A percentile compares a stretch with the other conserved stretches of the same genome.
Conservation (phyloP, 64 coral and sea anemone species). For the Hydrozoanthus tunicans region DNA sequence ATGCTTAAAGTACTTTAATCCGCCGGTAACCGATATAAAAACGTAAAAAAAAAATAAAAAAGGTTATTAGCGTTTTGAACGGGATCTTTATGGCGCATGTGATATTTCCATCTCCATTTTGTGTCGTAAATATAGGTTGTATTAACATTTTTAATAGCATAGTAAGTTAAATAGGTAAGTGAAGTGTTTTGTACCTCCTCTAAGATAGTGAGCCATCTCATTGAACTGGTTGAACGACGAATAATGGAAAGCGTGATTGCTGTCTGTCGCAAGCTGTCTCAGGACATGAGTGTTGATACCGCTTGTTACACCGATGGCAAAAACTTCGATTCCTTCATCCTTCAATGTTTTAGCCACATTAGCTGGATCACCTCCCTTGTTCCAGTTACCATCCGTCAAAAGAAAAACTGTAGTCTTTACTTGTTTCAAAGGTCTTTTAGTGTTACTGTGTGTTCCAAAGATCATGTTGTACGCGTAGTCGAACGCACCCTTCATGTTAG, state of each 20-base stretch:
- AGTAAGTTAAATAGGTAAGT: background rate
- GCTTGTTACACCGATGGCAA: constrained; percentile 81
- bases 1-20: too few relatives aligned
- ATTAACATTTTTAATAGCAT: background rate
- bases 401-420: constrained; percentile 83
- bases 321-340: constrained; percentile 67
- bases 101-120: background rate
- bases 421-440: constrained; percentile 61
- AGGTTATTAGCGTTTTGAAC: too few relatives aligned
- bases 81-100: background rate
- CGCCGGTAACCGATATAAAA: too few relatives aligned
- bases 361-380: constrained; percentile 65
- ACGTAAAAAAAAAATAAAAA: too few relatives aligned
- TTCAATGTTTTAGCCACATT: constrained; percentile 58
- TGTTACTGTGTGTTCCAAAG: constrained; percentile 65
- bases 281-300: constrained; percentile 68
- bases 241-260: constrained; percentile 72
- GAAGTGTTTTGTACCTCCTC: constrained; percentile 70
- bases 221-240: constrained; percentile 76
- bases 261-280: constrained; percentile 68
- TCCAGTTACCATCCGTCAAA: constrained; percentile 88
- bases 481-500: constrained; percentile 85
- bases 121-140: background rate
- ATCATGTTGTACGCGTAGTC: constrained; percentile 66
- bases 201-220: constrained; percentile 67